Base-by-base conservation (phyloP, 2,797 vertebrate species). In the Peromyscus eremicus region DNA sequence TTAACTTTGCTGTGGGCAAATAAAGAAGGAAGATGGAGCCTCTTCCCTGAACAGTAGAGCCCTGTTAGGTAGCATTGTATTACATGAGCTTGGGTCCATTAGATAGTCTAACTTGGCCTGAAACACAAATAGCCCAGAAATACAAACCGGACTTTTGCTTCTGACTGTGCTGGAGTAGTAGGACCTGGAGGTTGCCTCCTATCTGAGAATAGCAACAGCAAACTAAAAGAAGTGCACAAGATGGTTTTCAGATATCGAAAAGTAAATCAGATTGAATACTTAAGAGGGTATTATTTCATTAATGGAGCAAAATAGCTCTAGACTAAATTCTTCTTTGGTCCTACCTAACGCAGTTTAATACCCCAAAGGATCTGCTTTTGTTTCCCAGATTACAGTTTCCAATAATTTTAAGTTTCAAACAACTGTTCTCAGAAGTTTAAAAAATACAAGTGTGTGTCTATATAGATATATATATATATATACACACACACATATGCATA, bases 341-440 rank as follows among this genome's bases (percentile, higher is more conserved):
- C 57, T 93, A 5, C 57, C 84, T 34, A 62, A 19, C 23, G 70
- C 68, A 94, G 60, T 40, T 91, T 94, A 89, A 85, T 68, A 70
- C 75, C 34, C 34, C 55, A 77, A n/a, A 73, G 57, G 9, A 29
- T 88, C 70, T 76, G 10, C 86, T 73, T 40, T 29, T 27, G 32
- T 6, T 32, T 49, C 46, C 40, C 75, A 90, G 29, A 66, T 68
- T 43, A 37, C 23, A 46, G 17, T 91, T 84, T 40, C 14, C 25
- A 76, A 25, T 66, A 83, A 40, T 34, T 68, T 79, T 86, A 34
- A 77, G 77, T 82, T 83, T 40, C 60, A 87, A 49, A 76, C 79
- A 92, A 49, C 23, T 80, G 0, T 68, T 95, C 71, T 27, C 40
- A 83, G 73, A 79, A 89, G 82, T 83, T 91, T 95, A 94, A 89